phyloP scores from a whole-genome alignment of 2,113 vertebrate genomes.

The Equus quagga region DNA sequence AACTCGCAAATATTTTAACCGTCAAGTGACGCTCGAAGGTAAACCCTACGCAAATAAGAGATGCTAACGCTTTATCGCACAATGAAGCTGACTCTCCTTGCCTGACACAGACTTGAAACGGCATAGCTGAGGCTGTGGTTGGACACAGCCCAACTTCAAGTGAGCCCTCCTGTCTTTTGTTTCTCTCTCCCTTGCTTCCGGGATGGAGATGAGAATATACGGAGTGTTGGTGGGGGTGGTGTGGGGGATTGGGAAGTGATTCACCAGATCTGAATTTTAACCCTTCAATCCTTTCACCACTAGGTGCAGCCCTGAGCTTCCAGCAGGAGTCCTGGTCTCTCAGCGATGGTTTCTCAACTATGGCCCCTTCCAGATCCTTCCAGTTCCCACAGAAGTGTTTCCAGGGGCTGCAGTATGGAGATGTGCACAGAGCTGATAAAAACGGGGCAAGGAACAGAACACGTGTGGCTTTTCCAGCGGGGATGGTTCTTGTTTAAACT shows the following conservation, averaged over 20 bases:
- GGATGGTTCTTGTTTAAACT: constrained; percentile 58
- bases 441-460: background rate
- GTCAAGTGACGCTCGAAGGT: constrained; percentile 20
- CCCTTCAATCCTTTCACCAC: background rate
- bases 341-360: background rate
- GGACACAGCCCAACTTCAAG: background rate
- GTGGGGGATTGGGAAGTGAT: no score
- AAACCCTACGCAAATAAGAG: constrained; percentile 63
- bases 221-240: background rate
- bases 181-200: background rate
- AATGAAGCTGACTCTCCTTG: background rate
- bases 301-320: background rate
- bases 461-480: background rate
- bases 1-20: constrained; percentile 51
- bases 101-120: constrained; percentile 55
- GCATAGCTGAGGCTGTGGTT: constrained; percentile 37
- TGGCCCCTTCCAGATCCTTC: background rate
- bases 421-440: background rate
- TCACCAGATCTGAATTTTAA: background rate
- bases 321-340: background rate
- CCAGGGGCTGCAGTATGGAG: background rate
- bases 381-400: background rate
- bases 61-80: background rate
- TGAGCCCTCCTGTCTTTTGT: background rate
- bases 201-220: background rate